Evolutionary conservation across 2,888 invertebrate species (phyloP).

Genomic region (Clistopyga incitator): DNA sequence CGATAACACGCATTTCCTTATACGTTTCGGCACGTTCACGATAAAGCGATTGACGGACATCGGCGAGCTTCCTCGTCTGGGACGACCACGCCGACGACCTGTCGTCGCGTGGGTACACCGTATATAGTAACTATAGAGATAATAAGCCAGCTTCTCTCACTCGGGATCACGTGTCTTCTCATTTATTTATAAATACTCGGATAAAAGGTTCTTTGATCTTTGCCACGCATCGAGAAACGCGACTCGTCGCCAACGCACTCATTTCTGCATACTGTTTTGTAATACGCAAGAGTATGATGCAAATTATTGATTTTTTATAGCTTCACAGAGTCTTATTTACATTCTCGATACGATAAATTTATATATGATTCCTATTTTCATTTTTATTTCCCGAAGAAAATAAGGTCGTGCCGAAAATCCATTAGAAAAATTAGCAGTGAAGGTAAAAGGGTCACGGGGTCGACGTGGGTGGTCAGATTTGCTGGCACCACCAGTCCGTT

Average conservation of each 20-base stretch:
- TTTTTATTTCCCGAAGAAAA: no score
- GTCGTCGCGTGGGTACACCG: slow-evolving; percentile 57
- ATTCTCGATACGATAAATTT: no score
- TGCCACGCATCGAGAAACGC: slow-evolving; percentile 30
- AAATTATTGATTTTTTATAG: not conserved
- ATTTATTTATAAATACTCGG: slow-evolving; percentile 33
- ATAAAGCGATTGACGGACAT: slow-evolving; percentile 33
- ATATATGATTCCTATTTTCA: no score
- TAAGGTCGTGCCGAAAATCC: slow-evolving; percentile 30
- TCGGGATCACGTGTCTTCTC: slow-evolving; percentile 9
- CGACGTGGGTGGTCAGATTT: slow-evolving; percentile 59
- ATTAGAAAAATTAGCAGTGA: slow-evolving; percentile 43
- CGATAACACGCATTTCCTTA: slow-evolving; percentile 48
- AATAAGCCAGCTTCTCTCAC: slow-evolving; percentile 29
- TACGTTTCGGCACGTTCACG: slow-evolving; percentile 38
- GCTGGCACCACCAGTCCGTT: slow-evolving; percentile 22
- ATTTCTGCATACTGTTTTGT: not conserved
- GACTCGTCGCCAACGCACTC: slow-evolving; percentile 39
- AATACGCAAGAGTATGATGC: not conserved
- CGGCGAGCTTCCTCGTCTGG: slow-evolving; percentile 62
- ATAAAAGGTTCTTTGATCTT: slow-evolving; percentile 28
- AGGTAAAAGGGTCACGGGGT: slow-evolving; percentile 27
- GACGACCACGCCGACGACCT: slow-evolving; percentile 58
- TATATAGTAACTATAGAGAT: slow-evolving; percentile 19
- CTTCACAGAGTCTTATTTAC: no score